Evolutionary conservation across 1,140 invertebrate species (phyloP).

Genomic region (Drosophila punjabiensis): DNA sequence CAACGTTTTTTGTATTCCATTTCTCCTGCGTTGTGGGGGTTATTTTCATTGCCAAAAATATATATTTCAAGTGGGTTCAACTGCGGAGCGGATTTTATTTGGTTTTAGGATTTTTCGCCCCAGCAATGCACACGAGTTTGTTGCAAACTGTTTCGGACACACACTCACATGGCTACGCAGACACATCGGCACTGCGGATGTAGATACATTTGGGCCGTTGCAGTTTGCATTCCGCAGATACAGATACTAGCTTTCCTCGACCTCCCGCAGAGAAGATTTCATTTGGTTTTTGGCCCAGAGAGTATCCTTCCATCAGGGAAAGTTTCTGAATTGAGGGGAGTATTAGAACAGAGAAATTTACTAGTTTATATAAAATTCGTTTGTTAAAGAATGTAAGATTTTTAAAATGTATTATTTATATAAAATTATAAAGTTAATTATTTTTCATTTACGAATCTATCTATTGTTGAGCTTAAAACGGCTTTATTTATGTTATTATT

Average conservation of each 20-base stretch:
- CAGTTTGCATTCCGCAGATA: slow-evolving; percentile 43
- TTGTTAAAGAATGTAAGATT: neutral
- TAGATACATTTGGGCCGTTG: slow-evolving; percentile 33
- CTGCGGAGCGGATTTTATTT: slow-evolving; percentile 64
- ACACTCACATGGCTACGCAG: slow-evolving; percentile 29
- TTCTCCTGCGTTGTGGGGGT: slow-evolving; percentile 28
- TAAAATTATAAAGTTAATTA: neutral
- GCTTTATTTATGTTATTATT: too few relatives aligned
- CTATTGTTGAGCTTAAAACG: neutral
- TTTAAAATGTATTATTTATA: neutral
- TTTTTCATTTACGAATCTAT: neutral
- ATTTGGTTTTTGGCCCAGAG: slow-evolving; percentile 34
- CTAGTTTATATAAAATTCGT: neutral
- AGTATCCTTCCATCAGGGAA: slow-evolving; percentile 13
- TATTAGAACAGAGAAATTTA: neutral
- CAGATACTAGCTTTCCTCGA: slow-evolving; percentile 33
- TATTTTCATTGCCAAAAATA: slow-evolving; percentile 78
- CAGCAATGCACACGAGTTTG: slow-evolving; percentile 47
- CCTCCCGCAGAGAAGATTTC: slow-evolving; percentile 38
- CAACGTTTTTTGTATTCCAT: slow-evolving; percentile 34
- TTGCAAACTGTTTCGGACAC: slow-evolving; percentile 63
- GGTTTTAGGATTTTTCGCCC: slow-evolving; percentile 63
- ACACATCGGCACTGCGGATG: slow-evolving; percentile 48
- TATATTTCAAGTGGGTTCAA: slow-evolving; percentile 78
- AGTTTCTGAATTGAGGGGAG: slow-evolving; percentile 8